phyloP scores from a whole-genome alignment of 2,113 vertebrate genomes.

The Gracilinanus agilis region DNA sequence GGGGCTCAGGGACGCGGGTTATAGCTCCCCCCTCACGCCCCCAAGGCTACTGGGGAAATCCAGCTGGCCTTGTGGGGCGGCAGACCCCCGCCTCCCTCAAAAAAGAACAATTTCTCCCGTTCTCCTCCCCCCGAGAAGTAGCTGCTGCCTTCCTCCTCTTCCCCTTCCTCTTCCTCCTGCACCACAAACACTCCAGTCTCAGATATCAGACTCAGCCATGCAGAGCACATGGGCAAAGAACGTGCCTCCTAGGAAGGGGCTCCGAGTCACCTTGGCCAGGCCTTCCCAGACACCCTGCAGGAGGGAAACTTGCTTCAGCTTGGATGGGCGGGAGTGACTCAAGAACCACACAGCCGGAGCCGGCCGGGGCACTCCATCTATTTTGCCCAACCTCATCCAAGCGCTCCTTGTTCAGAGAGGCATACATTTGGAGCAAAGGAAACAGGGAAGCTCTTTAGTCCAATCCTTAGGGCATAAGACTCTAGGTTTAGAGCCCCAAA shows the following conservation, averaged over 20 bases:
- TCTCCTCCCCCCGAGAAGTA: not conserved
- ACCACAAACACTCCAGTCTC: not conserved
- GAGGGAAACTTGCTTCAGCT: not conserved
- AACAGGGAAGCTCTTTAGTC: not conserved
- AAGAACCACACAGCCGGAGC: not conserved
- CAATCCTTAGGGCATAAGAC: not conserved
- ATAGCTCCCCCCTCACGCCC: no score
- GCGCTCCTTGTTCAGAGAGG: not conserved
- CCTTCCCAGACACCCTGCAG: not conserved
- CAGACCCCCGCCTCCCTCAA: not conserved
- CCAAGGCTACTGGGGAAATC: not conserved
- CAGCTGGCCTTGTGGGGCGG: not conserved
- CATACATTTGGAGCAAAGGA: not conserved
- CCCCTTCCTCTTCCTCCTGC: not conserved
- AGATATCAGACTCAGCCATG: not conserved
- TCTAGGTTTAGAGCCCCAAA: not conserved
- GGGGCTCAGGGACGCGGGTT: not conserved
- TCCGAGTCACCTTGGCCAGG: conserved; percentile 4
- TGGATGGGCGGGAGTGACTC: not conserved
- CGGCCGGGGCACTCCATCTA: not conserved
- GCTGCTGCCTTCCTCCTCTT: not conserved
- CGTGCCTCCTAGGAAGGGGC: conserved; percentile 20
- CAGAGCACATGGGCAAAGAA: conserved; percentile 51
- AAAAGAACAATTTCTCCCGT: not conserved
- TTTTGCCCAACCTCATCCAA: not conserved